These are phyloP conservation scores for Chaetodon auriga DNA, from an alignment of 2,113 vertebrate species.

Conservation along the genomic window DNA sequence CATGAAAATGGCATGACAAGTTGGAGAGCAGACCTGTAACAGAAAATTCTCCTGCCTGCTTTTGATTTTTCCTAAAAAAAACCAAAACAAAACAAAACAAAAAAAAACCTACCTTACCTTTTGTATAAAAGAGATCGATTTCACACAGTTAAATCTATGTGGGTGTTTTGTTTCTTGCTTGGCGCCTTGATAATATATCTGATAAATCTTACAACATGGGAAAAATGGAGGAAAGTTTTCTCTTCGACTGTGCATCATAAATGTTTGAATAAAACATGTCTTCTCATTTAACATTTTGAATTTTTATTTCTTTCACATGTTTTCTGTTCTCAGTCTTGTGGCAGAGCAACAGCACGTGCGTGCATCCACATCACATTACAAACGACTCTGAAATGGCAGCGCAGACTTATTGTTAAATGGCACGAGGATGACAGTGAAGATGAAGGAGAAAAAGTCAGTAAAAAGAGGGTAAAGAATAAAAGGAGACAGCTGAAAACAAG, in stretches of 20 bases:
- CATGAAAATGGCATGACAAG: slow-evolving; percentile 61
- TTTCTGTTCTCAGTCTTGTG: background rate
- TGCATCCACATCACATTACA: slow-evolving; percentile 35
- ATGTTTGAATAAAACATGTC: background rate
- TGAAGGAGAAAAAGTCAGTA: slow-evolving; percentile 51
- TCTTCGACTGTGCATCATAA: background rate
- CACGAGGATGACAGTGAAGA: slow-evolving; percentile 61
- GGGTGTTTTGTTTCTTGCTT: background rate
- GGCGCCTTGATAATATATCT: background rate
- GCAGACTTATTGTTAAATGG: slow-evolving; percentile 60
- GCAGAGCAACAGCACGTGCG: background rate
- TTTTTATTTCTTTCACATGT: background rate
- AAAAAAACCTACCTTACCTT: background rate
- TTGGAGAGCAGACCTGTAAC: slow-evolving; percentile 39
- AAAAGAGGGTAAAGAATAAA: slow-evolving; percentile 58
- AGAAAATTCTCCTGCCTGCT: slow-evolving; percentile 11
- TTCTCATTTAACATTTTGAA: background rate
- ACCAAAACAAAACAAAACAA: too few species aligned
- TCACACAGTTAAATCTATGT: background rate
- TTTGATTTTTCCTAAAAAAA: background rate
- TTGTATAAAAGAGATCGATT: background rate
- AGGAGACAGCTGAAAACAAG: slow-evolving; percentile 64
- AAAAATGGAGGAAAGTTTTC: background rate
- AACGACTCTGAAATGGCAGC: slow-evolving; percentile 31
- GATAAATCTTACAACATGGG: background rate